Percentiles rank a stretch among this genome's conserved stretches.
phyloP scores from a whole-genome alignment of 1,140 invertebrate species.

The Lepidurus arcticus region DNA sequence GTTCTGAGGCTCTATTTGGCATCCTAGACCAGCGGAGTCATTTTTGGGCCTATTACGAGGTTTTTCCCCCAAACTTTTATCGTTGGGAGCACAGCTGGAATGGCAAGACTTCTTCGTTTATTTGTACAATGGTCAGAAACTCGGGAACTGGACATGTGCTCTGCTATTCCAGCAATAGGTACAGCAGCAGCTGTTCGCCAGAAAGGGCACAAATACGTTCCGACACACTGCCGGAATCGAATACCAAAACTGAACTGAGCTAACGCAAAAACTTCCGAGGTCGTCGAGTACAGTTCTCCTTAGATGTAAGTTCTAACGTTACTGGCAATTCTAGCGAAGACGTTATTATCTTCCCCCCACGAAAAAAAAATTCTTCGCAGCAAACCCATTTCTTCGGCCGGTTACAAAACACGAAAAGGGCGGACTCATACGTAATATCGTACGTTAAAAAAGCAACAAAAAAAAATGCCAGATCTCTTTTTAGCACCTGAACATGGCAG shows the following conservation, averaged over 20 bases:
- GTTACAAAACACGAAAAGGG: slow-evolving; percentile 1
- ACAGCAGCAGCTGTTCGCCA: background rate
- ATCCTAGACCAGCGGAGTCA: background rate
- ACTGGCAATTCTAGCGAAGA: too few relatives aligned
- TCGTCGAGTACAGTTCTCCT: too few relatives aligned
- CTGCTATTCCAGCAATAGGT: background rate
- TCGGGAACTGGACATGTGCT: slow-evolving; percentile 8
- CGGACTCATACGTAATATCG: background rate
- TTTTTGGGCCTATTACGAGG: background rate
- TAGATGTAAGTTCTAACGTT: too few relatives aligned
- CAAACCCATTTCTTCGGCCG: background rate
- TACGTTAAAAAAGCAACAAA: background rate
- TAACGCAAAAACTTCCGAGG: too few relatives aligned
- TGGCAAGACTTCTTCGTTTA: background rate
- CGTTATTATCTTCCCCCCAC: too few relatives aligned
- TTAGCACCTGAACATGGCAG: slow-evolving; percentile 9
- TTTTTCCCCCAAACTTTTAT: background rate
- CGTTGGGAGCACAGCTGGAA: slow-evolving; percentile 4
- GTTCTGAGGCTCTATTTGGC: background rate
- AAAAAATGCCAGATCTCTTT: background rate
- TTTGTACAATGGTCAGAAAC: slow-evolving; percentile 22
- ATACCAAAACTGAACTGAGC: too few relatives aligned
- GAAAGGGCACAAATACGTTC: background rate
- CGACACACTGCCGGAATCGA: background rate
- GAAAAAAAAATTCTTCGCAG: too few relatives aligned